Percentiles rank a stretch among this genome's conserved stretches.
phyloP scores from a whole-genome alignment of 30 jellyfish, hydroid and myxozoan species.

The Hydra vulgaris region DNA sequence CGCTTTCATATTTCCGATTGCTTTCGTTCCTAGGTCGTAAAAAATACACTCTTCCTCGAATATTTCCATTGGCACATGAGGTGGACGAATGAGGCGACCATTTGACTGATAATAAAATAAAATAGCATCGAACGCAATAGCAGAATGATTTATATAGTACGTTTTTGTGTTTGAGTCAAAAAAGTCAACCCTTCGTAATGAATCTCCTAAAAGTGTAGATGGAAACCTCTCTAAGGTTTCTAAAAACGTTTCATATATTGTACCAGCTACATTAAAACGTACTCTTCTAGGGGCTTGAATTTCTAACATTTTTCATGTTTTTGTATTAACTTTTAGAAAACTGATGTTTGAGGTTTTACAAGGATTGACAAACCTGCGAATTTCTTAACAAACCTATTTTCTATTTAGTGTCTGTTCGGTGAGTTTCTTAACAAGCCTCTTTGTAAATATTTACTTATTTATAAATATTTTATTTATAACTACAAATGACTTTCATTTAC shows the following conservation, averaged over 20 bases:
- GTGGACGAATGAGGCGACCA: conserved; percentile 71
- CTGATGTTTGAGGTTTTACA: neutral
- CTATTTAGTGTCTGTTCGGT: too few species aligned
- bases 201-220: conserved; percentile 71
- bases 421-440: neutral
- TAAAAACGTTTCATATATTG: conserved; percentile 60
- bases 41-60: conserved; percentile 66
- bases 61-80: conserved; percentile 38
- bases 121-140: conserved; percentile 77
- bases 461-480: too few species aligned
- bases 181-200: conserved; percentile 22
- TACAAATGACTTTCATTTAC: neutral
- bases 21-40: conserved; percentile 47
- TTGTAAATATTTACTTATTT: too few species aligned
- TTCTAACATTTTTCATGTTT: neutral
- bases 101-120: conserved; percentile 68
- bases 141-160: conserved; percentile 46
- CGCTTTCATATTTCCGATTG: conserved; percentile 41
- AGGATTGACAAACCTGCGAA: neutral
- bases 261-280: conserved; percentile 58
- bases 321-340: too few species aligned
- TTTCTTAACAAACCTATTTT: neutral
- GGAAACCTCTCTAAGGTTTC: conserved; percentile 69
- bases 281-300: conserved; percentile 21
- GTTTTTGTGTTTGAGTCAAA: conserved; percentile 14